Conservation (phyloP, 2,888 invertebrate genomes). For the Athripsodes cinereus region DNA sequence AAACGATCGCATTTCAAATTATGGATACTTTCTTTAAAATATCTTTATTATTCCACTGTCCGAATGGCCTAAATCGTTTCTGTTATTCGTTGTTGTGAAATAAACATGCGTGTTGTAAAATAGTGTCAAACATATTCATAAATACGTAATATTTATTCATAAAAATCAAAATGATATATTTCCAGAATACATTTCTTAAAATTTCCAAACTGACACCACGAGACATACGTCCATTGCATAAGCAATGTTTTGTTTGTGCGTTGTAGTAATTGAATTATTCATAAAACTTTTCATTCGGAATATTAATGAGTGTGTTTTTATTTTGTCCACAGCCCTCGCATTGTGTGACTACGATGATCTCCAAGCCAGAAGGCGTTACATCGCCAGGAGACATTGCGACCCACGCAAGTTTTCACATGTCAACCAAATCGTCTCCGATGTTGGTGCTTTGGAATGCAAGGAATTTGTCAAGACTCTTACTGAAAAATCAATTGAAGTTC, state of each 20-base stretch:
- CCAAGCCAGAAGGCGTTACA: constrained; percentile 69
- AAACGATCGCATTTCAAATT: no score
- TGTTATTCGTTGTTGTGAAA: no score
- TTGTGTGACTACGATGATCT: constrained; percentile 84
- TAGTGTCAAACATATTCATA: no score
- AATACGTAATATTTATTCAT: no score
- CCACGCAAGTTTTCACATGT: constrained; percentile 69
- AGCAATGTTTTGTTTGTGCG: no score
- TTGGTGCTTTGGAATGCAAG: constrained; percentile 59
- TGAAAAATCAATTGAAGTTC: constrained; percentile 37
- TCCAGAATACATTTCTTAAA: neutral
- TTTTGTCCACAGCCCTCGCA: constrained; percentile 65
- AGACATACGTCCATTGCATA: no score
- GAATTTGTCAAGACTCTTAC: constrained; percentile 55
- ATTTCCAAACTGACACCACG: neutral
- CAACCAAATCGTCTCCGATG: constrained; percentile 65
- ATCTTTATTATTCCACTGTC: no score
- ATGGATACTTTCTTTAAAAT: no score
- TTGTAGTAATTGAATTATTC: no score
- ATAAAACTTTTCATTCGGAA: neutral
- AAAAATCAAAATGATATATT: neutral
- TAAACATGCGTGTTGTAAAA: no score
- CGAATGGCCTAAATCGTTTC: no score
- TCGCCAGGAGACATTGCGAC: constrained; percentile 75
- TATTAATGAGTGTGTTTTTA: constrained; percentile 28